phyloP scores from a whole-genome alignment of 1,140 invertebrate genomes.

The Anthonomus grandis region DNA sequence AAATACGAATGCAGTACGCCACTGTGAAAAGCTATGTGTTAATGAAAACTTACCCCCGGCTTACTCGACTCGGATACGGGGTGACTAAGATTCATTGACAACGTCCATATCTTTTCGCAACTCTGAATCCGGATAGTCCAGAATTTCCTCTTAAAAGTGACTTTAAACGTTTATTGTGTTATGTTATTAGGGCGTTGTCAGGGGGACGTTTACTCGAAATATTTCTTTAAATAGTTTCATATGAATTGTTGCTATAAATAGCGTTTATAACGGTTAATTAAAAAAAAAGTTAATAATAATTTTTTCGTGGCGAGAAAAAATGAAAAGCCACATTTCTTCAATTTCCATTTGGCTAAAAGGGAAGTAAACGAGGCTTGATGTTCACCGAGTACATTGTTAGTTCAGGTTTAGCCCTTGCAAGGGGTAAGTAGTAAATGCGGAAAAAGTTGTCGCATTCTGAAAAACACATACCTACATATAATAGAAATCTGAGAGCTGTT shows the following conservation, averaged over 20 bases:
- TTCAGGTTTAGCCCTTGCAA: conserved; percentile 19
- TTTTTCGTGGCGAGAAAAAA: too few species aligned
- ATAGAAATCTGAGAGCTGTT: conserved; percentile 25
- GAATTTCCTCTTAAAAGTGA: conserved; percentile 12
- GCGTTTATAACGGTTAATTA: too few species aligned
- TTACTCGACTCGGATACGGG: conserved; percentile 18
- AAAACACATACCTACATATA: conserved; percentile 24
- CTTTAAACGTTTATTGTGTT: conserved; percentile 14
- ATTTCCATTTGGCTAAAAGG: conserved; percentile 19
- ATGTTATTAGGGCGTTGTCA: too few species aligned
- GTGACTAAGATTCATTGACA: conserved; percentile 28
- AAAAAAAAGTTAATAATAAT: too few species aligned
- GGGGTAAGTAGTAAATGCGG: conserved; percentile 16
- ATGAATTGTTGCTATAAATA: too few species aligned
- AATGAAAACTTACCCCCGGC: conserved; percentile 25
- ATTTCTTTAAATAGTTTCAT: not conserved
- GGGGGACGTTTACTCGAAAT: not conserved
- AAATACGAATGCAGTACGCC: conserved; percentile 1
- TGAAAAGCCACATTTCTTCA: conserved; percentile 10
- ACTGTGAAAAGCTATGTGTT: conserved; percentile 19
- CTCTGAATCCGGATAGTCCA: conserved; percentile 11
- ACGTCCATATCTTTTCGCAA: conserved; percentile 25
- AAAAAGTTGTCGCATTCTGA: conserved; percentile 21
- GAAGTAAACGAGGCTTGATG: conserved; percentile 17
- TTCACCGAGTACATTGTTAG: conserved; percentile 22